Evolutionary conservation across 1,140 invertebrate species (phyloP).

Genomic region (Micrasema minimum): DNA sequence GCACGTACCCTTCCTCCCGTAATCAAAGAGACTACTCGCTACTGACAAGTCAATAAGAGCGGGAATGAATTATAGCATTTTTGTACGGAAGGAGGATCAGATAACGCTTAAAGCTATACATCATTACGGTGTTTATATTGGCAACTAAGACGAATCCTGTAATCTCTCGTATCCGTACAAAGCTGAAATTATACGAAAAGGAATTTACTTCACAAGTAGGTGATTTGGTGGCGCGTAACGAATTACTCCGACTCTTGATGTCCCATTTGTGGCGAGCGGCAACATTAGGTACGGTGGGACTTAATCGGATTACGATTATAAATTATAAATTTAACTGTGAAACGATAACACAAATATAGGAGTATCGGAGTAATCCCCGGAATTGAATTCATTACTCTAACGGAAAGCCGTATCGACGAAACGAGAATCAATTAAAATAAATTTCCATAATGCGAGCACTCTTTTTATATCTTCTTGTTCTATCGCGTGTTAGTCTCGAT

Average conservation of each 20-base stretch:
- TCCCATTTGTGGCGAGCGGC: too few relatives aligned
- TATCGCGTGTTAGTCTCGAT: constrained; percentile 24
- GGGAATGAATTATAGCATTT: too few relatives aligned
- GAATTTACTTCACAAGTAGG: background rate
- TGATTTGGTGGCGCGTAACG: background rate
- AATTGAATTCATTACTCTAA: background rate
- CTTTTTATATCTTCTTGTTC: constrained; percentile 36
- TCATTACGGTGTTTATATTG: too few relatives aligned
- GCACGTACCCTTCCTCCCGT: background rate
- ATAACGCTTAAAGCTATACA: too few relatives aligned
- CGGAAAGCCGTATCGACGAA: background rate
- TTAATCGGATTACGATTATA: constrained; percentile 20
- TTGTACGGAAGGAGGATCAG: too few relatives aligned
- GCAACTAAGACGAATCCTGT: too few relatives aligned
- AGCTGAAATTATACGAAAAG: too few relatives aligned
- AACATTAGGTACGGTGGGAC: background rate
- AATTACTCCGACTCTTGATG: background rate
- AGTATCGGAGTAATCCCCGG: constrained; percentile 4
- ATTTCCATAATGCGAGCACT: constrained; percentile 42
- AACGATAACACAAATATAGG: constrained; percentile 11
- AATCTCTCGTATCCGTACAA: too few relatives aligned
- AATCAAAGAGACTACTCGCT: background rate
- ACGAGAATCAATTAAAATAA: constrained; percentile 45
- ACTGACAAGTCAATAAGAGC: constrained; percentile 8
- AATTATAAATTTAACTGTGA: constrained; percentile 22